A percentile compares a stretch with the other conserved stretches of the same genome.
phyloP scores from a whole-genome alignment of 2,888 invertebrate species.

The Metallyticus violacea region DNA sequence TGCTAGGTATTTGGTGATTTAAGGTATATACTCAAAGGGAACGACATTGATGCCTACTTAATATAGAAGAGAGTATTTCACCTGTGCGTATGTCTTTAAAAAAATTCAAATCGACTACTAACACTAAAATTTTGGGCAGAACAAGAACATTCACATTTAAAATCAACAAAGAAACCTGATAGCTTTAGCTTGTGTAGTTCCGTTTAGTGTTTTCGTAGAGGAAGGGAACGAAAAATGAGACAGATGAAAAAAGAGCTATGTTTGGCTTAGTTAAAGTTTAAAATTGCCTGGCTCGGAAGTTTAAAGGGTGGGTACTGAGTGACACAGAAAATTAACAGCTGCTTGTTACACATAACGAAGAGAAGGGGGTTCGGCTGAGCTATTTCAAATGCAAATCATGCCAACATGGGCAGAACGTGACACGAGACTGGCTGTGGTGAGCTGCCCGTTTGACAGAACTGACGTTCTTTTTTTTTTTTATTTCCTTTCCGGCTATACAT shows the following conservation, averaged over 20 bases:
- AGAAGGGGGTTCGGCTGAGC: background rate
- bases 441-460: background rate
- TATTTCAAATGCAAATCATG: background rate
- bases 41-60: too few species aligned
- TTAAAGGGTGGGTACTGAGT: background rate
- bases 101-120: too few species aligned
- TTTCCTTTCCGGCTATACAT: background rate
- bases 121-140: too few species aligned
- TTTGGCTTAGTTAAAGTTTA: background rate
- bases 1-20: too few species aligned
- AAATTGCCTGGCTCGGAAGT: background rate
- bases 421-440: background rate
- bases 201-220: background rate
- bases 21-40: too few species aligned
- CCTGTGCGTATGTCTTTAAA: too few species aligned
- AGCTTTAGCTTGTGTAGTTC: background rate
- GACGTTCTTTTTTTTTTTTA: background rate
- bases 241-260: background rate
- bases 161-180: too few species aligned
- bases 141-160: too few species aligned
- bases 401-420: background rate
- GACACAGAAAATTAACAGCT: background rate
- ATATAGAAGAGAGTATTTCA: too few species aligned
- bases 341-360: background rate
- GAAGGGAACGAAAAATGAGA: background rate